Base-by-base conservation (phyloP, 1,140 invertebrate genomes). In the Pinna nobilis region DNA sequence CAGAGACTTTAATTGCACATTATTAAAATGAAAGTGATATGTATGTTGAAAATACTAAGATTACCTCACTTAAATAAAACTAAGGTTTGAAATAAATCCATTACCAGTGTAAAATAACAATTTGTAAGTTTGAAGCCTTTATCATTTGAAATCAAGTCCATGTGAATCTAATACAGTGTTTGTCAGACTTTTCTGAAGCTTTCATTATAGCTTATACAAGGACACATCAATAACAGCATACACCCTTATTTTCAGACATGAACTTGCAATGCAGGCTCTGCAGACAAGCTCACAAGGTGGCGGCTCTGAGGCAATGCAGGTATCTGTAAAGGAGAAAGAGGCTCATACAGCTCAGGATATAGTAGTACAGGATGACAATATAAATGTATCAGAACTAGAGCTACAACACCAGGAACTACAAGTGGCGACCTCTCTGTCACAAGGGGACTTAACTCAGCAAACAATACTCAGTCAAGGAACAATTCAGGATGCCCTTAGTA, bases 181-280 rank as follows among this genome's bases (percentile, higher is more conserved):
- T n/a, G n/a, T n/a, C n/a, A n/a, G n/a, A n/a, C n/a, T n/a, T n/a
- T n/a, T n/a, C n/a, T n/a, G n/a, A n/a, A n/a, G n/a, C n/a, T n/a
- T n/a, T n/a, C n/a, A n/a, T n/a, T n/a, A n/a, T n/a, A n/a, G n/a
- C n/a, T n/a, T n/a, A n/a, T n/a, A n/a, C n/a, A n/a, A n/a, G n/a
- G n/a, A n/a, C n/a, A n/a, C n/a, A n/a, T n/a, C n/a, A n/a, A n/a
- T n/a, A n/a, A n/a, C n/a, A n/a, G n/a, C n/a, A n/a, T n/a, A n/a
- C n/a, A n/a, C n/a, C n/a, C n/a, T n/a, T n/a, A n/a, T 47, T 75
- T 81, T 18, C 70, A 91, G 91, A 80, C 89, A 91, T 44, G 92
- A 93, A 72, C 77, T 91, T 9, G 90, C 90, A 35, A 75, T 90
- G 23, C 88, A 90, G 65, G 82, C 87, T 6, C 39, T 87, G 60